A percentile compares a stretch with the other conserved stretches of the same genome.
Conservation (phyloP, 1,140 invertebrate genomes). For the Paraescarpia echinospica region DNA sequence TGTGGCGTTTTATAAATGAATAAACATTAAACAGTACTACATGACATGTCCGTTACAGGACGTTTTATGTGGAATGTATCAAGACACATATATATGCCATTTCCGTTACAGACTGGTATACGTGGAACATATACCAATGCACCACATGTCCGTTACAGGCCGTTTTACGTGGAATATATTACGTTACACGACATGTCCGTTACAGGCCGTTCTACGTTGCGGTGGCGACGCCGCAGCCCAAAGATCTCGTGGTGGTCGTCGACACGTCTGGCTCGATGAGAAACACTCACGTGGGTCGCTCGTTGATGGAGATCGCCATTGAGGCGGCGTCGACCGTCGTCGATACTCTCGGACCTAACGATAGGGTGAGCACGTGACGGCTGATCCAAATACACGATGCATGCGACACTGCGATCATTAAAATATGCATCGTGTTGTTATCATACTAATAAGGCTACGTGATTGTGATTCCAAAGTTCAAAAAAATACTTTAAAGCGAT, state of each 20-base stretch:
- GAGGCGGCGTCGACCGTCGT: slow-evolving; percentile 11
- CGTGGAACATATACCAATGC: too few species aligned
- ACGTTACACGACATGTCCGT: not conserved
- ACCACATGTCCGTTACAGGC: not conserved
- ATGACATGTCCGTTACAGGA: not conserved
- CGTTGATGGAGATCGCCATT: not conserved
- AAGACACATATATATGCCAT: too few species aligned
- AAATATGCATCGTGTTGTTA: too few species aligned
- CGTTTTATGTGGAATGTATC: not conserved
- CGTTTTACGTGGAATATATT: not conserved
- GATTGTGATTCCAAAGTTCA: too few species aligned
- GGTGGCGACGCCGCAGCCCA: not conserved
- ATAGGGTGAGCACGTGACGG: slow-evolving; percentile 7
- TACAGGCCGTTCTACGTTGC: slow-evolving; percentile 8
- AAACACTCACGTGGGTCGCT: not conserved
- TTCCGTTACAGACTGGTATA: too few species aligned
- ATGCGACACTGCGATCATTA: too few species aligned
- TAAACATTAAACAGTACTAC: too few species aligned
- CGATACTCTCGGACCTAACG: slow-evolving; percentile 15
- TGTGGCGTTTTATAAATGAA: too few species aligned
- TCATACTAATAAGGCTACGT: too few species aligned
- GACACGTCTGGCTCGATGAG: slow-evolving; percentile 21
- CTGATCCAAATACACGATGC: too few species aligned
- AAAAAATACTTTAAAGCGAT: too few species aligned
- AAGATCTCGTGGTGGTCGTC: slow-evolving; percentile 13